phyloP scores from a whole-genome alignment of 2,113 vertebrate species.

The Calyptommatus sinebrachiatus region DNA sequence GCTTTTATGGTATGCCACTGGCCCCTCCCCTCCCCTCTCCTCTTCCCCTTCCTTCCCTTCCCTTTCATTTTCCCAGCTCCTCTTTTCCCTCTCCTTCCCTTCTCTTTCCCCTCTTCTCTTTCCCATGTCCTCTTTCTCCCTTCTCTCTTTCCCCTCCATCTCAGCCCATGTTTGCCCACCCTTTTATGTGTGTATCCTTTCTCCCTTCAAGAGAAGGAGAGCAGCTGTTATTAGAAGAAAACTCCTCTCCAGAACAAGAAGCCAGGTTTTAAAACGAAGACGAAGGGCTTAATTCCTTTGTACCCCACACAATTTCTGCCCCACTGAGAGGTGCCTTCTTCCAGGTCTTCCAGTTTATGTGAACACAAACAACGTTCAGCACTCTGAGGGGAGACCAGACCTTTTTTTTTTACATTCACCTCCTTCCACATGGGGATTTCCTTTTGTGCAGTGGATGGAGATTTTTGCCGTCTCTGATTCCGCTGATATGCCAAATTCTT shows the following conservation, averaged over 20 bases:
- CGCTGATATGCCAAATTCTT: neutral
- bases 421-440: neutral
- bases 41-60: no score
- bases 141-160: no score
- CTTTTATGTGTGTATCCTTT: slow-evolving; percentile 16
- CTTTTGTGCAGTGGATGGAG: no score
- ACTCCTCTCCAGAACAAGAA: neutral
- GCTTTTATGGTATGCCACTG: neutral
- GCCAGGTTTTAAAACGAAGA: neutral
- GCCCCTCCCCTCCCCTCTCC: neutral
- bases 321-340: neutral
- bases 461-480: neutral
- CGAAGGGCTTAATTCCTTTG: neutral
- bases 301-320: neutral
- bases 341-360: neutral
- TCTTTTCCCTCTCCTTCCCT: no score
- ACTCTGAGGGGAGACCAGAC: neutral
- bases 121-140: no score
- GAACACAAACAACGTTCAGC: neutral
- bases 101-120: no score
- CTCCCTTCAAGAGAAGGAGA: neutral
- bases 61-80: neutral
- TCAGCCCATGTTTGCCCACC: no score
- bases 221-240: neutral
- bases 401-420: neutral